A percentile compares a stretch with the other conserved stretches of the same genome.
phyloP scores from a whole-genome alignment of 1,140 invertebrate genomes.

The Calliopsis andreniformis region DNA sequence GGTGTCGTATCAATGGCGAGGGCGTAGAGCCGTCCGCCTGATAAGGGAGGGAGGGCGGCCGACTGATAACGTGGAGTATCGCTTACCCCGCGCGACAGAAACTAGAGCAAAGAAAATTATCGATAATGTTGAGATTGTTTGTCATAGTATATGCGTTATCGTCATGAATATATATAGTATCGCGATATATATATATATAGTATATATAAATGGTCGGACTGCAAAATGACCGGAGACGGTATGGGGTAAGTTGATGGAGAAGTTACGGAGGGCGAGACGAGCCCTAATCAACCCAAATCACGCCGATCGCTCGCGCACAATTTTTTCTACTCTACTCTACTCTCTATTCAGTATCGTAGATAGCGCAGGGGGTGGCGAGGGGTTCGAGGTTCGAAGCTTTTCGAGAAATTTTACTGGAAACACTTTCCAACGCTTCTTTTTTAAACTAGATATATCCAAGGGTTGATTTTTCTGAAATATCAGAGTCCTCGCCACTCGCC shows the following conservation, averaged over 20 bases:
- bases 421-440: no score
- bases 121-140: conserved; percentile 65
- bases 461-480: background rate
- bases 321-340: conserved; percentile 7
- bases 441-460: no score
- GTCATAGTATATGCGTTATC: conserved; percentile 66
- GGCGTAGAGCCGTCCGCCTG: background rate
- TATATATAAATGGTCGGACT: conserved; percentile 59
- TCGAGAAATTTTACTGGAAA: no score
- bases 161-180: conserved; percentile 59
- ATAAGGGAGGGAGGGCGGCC: background rate
- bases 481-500: background rate
- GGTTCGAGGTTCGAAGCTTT: no score
- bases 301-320: background rate
- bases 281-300: background rate
- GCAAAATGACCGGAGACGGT: conserved; percentile 39
- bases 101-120: conserved; percentile 52
- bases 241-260: conserved; percentile 12
- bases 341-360: background rate
- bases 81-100: conserved; percentile 25
- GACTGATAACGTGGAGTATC: conserved; percentile 33
- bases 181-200: conserved; percentile 57
- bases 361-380: no score
- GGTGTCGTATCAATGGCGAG: background rate
- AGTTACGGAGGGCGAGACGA: background rate